Base-by-base conservation (phyloP, 2,113 vertebrate species). In the Bambusicola thoracicus region DNA sequence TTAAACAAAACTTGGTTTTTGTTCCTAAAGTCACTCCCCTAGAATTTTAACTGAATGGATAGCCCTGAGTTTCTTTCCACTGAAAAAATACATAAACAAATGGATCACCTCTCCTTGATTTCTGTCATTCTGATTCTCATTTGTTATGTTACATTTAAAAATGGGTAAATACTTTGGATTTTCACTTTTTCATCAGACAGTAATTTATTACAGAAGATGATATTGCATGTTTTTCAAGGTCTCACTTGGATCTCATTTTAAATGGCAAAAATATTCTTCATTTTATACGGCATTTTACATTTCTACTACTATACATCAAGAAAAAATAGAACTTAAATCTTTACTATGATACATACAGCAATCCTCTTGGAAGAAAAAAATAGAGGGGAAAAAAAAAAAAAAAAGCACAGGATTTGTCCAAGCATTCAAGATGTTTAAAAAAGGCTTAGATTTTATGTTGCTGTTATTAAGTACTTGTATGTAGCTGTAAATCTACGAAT, bases 341-440 rank as follows among this genome's bases (percentile, higher is more conserved):
- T 82, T 43, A 34, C 80, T 73, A 58, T 25, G 51, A 78, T 22
- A 1, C 4, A 58, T 49, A 30, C 2, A 70, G 18, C 5, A 67
- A 34, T 32, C 12, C 3, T 58, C 6, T n/a, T 72, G 19, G 12
- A 38, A 63, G 36, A 3, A 4, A 5, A 6, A n/a, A 38, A 27
- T 5, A 17, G 11, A 21, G 13, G 16, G n/a, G n/a, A n/a, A n/a
- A n/a, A n/a, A n/a, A n/a, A 4, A 13, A 10, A 3, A 0, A 13
- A 3, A 0, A 8, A 41, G 1, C 9, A 7, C 3, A 59, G 29
- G 6, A 44, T 61, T 43, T 55, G 7, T 9, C 15, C 8, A 46
- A 69, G 13, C 16, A 14, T 53, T 14, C 27, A 53, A 10, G 11
- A 16, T 40, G 46, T 25, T 17, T n/a, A 46, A 72, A 66, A 17